Evolutionary conservation across 2,888 invertebrate genomes (phyloP).

Genomic region (Frankliniella intonsa): DNA sequence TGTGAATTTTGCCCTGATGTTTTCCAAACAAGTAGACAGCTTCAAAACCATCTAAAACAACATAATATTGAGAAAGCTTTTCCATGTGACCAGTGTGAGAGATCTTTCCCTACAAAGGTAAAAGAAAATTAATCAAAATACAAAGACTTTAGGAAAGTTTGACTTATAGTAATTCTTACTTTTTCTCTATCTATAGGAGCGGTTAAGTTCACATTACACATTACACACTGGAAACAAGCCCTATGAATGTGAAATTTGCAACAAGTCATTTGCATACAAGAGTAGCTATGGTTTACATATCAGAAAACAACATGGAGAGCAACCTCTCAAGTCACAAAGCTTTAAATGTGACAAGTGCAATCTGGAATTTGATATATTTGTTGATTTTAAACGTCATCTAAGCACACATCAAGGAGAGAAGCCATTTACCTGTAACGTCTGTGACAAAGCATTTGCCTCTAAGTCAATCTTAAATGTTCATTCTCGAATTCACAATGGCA

Average conservation of each 20-base stretch:
- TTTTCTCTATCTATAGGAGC: not conserved
- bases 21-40: conserved; percentile 3
- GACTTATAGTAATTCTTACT: too few species aligned
- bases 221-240: not conserved
- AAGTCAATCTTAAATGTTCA: conserved; percentile 17
- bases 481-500: conserved; percentile 13
- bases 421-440: not conserved
- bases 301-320: conserved; percentile 13
- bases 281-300: not conserved
- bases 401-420: not conserved
- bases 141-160: not conserved
- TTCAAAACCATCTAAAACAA: conserved; percentile 7
- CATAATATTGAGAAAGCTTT: conserved; percentile 14
- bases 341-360: conserved; percentile 7
- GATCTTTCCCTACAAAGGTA: conserved; percentile 7
- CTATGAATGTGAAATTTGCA: not conserved
- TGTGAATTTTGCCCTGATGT: conserved; percentile 2
- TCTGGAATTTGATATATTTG: conserved; percentile 4
- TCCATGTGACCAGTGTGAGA: conserved; percentile 18
- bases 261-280: conserved; percentile 2
- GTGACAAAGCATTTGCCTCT: conserved; percentile 2
- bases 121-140: not conserved
- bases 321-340: not conserved
- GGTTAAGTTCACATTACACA: not conserved
- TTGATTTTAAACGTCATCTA: conserved; percentile 10